These are phyloP conservation scores for Plodia interpunctella DNA, from an alignment of 1,140 invertebrate species.

Conservation along the genomic window DNA sequence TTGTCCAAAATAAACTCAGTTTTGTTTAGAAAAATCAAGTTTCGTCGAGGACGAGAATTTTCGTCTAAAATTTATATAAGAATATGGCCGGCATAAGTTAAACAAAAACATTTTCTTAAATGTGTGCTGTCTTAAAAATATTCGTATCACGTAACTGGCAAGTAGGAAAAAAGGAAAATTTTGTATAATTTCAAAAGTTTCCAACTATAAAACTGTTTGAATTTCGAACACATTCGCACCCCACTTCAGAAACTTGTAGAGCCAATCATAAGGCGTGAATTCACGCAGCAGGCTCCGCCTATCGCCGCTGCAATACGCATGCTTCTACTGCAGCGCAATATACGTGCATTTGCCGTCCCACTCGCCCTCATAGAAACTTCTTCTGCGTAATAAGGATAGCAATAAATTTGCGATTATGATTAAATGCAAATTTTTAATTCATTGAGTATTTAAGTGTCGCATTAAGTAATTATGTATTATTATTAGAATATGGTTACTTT, in stretches of 20 bases:
- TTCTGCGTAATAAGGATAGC: slow-evolving; percentile 36
- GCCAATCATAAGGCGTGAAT: slow-evolving; percentile 44
- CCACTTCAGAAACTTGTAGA: slow-evolving; percentile 41
- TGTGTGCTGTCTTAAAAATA: slow-evolving; percentile 10
- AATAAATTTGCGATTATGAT: slow-evolving; percentile 43
- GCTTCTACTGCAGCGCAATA: slow-evolving; percentile 45
- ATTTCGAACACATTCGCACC: slow-evolving; percentile 48
- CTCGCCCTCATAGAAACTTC: slow-evolving; percentile 32
- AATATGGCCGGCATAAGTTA: no score
- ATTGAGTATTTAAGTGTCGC: slow-evolving; percentile 63
- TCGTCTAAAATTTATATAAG: no score
- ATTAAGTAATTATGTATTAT: slow-evolving; percentile 67
- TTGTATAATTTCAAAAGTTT: slow-evolving; percentile 58
- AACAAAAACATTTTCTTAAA: background rate
- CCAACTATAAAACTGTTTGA: slow-evolving; percentile 42
- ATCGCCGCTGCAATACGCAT: slow-evolving; percentile 58
- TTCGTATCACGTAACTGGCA: slow-evolving; percentile 36
- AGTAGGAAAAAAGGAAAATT: slow-evolving; percentile 36
- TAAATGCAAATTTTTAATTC: slow-evolving; percentile 68
- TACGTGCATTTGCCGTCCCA: slow-evolving; percentile 36
- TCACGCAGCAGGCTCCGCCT: slow-evolving; percentile 52
- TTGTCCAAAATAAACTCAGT: no score
- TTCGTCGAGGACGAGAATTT: no score
- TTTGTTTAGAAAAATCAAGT: no score
- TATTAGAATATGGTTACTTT: slow-evolving; percentile 36